Conservation (phyloP, 37 sponge, comb jelly and placozoan genomes). For the Agelas oroides region DNA sequence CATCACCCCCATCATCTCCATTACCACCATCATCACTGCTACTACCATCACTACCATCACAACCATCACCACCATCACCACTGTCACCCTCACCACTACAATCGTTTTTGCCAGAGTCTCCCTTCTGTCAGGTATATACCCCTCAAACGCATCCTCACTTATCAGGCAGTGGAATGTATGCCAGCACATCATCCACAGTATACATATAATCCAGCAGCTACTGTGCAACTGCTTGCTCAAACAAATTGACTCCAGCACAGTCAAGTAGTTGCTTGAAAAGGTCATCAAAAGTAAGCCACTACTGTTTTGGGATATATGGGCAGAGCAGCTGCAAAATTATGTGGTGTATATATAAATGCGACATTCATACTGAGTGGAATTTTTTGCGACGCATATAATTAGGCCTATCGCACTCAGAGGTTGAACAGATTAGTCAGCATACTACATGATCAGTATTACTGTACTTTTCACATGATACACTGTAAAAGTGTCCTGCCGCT, state of each 20-base stretch:
- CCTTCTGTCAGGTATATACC: not conserved
- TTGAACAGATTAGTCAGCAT: too few relatives aligned
- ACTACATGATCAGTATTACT: too few relatives aligned
- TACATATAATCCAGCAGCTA: too few relatives aligned
- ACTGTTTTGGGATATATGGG: not conserved
- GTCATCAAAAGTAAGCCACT: not conserved
- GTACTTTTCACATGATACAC: too few relatives aligned
- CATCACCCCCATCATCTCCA: not conserved
- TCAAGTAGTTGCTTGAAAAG: not conserved
- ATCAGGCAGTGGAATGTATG: not conserved
- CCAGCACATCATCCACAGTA: not conserved
- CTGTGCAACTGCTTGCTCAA: too few relatives aligned
- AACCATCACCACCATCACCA: not conserved
- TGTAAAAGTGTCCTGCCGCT: too few relatives aligned
- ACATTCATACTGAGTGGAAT: not conserved
- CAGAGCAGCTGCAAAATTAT: not conserved
- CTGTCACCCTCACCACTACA: not conserved
- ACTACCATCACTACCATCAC: not conserved
- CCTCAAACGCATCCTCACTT: not conserved
- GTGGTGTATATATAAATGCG: not conserved
- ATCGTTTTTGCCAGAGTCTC: not conserved
- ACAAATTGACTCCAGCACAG: too few relatives aligned
- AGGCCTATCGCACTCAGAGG: not conserved
- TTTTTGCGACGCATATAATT: not conserved
- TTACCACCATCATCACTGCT: not conserved